Conservation (phyloP, 2,797 vertebrate species). For the Tragopan temminckii region DNA sequence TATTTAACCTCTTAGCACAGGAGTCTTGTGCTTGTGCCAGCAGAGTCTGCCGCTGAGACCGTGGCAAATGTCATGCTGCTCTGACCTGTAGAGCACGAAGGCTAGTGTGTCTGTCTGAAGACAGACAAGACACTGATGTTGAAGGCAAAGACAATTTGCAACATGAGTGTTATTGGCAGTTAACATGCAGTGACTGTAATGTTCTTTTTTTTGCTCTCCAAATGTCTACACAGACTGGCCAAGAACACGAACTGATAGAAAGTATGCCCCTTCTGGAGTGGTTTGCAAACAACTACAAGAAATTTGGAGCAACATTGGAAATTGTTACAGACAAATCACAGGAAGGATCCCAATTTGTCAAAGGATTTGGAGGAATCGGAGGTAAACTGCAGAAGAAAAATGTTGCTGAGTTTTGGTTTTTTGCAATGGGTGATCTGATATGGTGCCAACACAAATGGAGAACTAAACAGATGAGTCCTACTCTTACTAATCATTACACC, state of each 20-base stretch:
- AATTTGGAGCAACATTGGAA: slow-evolving; percentile 98
- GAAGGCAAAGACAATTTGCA: neutral
- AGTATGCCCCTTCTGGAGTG: slow-evolving; percentile 99
- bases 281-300: slow-evolving; percentile 99
- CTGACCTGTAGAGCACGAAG: neutral
- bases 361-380: slow-evolving; percentile 99
- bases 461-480: neutral
- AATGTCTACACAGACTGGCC: slow-evolving; percentile 88
- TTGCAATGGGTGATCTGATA: neutral
- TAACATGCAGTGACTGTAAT: neutral
- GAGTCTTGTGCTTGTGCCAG: neutral
- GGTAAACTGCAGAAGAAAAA: slow-evolving; percentile 82
- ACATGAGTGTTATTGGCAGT: neutral
- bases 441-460: neutral
- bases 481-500: fast-evolving
- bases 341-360: slow-evolving; percentile 99
- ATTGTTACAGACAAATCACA: slow-evolving; percentile 99
- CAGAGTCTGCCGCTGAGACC: neutral
- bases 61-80: neutral
- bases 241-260: slow-evolving; percentile 98
- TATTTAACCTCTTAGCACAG: neutral
- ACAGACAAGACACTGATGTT: neutral
- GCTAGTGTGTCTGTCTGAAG: neutral
- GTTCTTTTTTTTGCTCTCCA: neutral
- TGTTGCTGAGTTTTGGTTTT: neutral